A percentile compares a stretch with the other conserved stretches of the same genome.
These are phyloP conservation scores for Cladopsammia gracilis DNA, from an alignment of 64 coral and sea anemone species.

Conservation along the genomic window DNA sequence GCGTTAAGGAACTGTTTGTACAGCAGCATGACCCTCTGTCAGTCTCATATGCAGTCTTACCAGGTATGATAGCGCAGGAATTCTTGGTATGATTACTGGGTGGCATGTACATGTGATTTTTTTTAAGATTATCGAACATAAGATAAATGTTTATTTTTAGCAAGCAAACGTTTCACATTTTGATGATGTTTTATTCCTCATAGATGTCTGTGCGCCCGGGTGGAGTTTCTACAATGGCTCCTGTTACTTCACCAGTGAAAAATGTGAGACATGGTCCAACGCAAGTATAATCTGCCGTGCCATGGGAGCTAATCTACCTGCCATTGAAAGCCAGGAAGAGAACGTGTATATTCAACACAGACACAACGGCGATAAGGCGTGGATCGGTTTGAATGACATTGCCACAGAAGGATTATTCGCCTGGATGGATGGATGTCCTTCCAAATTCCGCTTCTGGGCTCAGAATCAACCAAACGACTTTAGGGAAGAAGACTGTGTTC, in stretches of 20 bases:
- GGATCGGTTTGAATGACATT: slow-evolving; percentile 75
- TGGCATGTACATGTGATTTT: neutral
- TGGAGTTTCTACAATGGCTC: slow-evolving; percentile 74
- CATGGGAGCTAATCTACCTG: slow-evolving; percentile 16
- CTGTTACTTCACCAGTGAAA: slow-evolving; percentile 64
- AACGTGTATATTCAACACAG: slow-evolving; percentile 68
- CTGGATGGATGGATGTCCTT: slow-evolving; percentile 49
- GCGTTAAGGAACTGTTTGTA: slow-evolving; percentile 26
- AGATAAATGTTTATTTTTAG: too few species aligned
- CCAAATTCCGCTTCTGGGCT: slow-evolving; percentile 49
- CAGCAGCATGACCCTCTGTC: slow-evolving; percentile 19
- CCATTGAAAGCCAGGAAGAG: slow-evolving; percentile 74
- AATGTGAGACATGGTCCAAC: slow-evolving; percentile 41
- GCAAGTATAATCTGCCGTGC: slow-evolving; percentile 26
- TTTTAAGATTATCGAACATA: too few species aligned
- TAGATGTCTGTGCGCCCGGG: slow-evolving; percentile 45
- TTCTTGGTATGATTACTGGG: neutral
- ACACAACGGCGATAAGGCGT: slow-evolving; percentile 70
- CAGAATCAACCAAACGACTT: slow-evolving; percentile 61
- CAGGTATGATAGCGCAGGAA: neutral
- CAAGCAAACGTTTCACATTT: too few species aligned
- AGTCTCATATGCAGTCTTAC: slow-evolving; percentile 2
- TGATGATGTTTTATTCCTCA: too few species aligned
- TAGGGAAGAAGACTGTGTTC: slow-evolving; percentile 59
- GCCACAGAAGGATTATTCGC: slow-evolving; percentile 58